phyloP scores from a whole-genome alignment of 64 coral and sea anemone species.

The Hydrozoanthus tunicans region DNA sequence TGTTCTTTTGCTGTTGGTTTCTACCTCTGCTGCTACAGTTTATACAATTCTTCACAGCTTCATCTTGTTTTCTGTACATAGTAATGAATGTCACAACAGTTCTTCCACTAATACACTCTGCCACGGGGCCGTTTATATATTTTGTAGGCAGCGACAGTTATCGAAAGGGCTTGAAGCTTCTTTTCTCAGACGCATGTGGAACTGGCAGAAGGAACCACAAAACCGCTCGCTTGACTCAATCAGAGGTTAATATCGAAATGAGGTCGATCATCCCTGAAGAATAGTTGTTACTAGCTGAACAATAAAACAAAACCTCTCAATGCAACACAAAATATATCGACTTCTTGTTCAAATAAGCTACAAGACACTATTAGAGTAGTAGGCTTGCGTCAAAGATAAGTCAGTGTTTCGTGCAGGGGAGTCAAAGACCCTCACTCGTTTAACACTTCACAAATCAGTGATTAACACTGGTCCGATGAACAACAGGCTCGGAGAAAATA shows the following conservation, averaged over 20 bases:
- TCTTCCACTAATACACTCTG: conserved; percentile 4
- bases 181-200: neutral
- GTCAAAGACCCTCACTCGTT: no score
- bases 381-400: no score
- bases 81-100: conserved; percentile 9
- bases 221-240: neutral
- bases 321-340: no score
- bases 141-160: conserved; percentile 9
- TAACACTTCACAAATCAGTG: no score
- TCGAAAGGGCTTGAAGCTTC: conserved; percentile 14
- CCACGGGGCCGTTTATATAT: neutral
- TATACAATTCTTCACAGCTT: conserved; percentile 1
- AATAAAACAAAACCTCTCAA: no score
- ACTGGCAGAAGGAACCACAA: neutral
- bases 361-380: no score
- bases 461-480: no score
- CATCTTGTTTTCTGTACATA: neutral
- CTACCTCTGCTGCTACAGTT: conserved; percentile 13
- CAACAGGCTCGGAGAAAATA: no score
- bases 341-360: no score
- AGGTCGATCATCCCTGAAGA: neutral
- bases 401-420: no score
- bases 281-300: no score
- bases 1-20: conserved; percentile 28
- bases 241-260: neutral